phyloP scores from a whole-genome alignment of 2,113 vertebrate species.

The Hippocampus zosterae region DNA sequence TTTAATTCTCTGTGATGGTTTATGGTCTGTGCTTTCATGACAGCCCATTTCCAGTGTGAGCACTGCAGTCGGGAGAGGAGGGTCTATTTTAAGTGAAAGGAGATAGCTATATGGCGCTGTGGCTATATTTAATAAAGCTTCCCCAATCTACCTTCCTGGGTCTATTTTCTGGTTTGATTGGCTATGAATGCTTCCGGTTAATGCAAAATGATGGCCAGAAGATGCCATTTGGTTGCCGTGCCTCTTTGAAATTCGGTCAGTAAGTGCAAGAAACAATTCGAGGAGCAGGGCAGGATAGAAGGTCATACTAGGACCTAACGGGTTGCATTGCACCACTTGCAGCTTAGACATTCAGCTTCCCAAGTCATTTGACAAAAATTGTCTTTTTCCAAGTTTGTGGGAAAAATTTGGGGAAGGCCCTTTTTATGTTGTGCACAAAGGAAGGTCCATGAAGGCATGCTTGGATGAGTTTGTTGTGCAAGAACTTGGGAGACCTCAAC shows the following conservation, averaged over 20 bases:
- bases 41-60: conserved; percentile 55
- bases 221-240: conserved; percentile 45
- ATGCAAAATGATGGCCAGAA: conserved; percentile 59
- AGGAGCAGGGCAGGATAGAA: conserved; percentile 7
- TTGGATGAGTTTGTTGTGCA: neutral
- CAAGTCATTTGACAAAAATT: neutral
- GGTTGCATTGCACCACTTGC: neutral
- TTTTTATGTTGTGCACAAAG: too few relatives aligned
- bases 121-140: conserved; percentile 68
- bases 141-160: conserved; percentile 47
- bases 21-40: conserved; percentile 43
- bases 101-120: conserved; percentile 57
- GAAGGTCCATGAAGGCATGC: too few relatives aligned
- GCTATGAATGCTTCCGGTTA: conserved; percentile 60
- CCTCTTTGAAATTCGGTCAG: conserved; percentile 26
- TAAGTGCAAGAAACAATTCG: conserved; percentile 13
- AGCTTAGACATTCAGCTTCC: neutral
- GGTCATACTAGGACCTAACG: neutral
- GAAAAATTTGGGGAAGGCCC: too few relatives aligned
- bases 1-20: conserved; percentile 45
- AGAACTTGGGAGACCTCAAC: neutral
- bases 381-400: too few relatives aligned
- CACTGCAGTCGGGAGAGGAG: conserved; percentile 41
- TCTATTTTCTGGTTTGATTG: conserved; percentile 58
- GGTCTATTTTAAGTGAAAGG: conserved; percentile 64